Conservation (phyloP, 2,113 vertebrate species). For the Eidolon helvum region DNA sequence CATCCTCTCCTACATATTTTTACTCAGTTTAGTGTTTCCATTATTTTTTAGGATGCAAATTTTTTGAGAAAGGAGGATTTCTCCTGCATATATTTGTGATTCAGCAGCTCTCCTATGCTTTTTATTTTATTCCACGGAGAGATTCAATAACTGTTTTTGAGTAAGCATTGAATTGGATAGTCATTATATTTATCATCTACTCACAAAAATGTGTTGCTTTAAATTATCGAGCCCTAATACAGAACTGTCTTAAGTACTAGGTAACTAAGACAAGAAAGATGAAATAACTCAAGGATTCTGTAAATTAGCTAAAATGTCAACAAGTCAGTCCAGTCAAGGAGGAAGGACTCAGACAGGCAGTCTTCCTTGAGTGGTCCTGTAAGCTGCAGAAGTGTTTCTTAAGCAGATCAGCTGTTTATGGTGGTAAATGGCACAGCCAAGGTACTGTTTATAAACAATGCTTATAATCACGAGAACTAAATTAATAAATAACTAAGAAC, state of each 20-base stretch:
- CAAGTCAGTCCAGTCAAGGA: background rate
- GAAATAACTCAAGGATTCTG: background rate
- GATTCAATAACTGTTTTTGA: background rate
- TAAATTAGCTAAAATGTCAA: background rate
- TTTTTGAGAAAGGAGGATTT: background rate
- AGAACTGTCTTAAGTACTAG: background rate
- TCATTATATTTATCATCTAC: background rate
- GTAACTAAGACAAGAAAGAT: background rate
- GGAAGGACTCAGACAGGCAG: background rate
- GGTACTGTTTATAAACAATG: background rate
- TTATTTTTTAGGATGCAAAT: background rate
- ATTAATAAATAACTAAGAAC: background rate
- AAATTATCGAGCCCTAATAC: background rate
- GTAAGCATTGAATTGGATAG: background rate
- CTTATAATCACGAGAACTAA: background rate
- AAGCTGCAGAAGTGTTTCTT: background rate
- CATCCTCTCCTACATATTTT: background rate
- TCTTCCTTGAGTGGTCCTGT: background rate
- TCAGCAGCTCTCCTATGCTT: background rate
- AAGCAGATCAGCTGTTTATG: background rate
- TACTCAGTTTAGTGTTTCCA: background rate
- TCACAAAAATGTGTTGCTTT: background rate
- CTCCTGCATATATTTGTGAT: background rate
- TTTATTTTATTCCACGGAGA: background rate
- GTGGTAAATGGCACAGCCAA: background rate